phyloP scores from a whole-genome alignment of 2,797 vertebrate genomes.

The Glyptemys insculpta region DNA sequence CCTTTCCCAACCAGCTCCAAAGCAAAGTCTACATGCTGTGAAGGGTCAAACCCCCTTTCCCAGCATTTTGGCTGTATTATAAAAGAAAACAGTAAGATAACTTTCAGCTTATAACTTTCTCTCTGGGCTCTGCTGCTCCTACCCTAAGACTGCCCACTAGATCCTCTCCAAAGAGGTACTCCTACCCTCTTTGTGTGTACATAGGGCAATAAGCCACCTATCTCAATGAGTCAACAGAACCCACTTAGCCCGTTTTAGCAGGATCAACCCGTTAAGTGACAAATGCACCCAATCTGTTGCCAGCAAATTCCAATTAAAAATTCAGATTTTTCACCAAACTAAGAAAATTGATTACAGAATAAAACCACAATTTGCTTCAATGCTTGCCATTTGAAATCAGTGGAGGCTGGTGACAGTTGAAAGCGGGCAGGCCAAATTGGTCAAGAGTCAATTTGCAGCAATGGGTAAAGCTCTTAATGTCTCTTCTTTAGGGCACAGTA shows the following conservation, averaged over 20 bases:
- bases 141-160: background rate
- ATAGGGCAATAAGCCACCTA: background rate
- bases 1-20: background rate
- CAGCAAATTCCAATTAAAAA: background rate
- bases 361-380: background rate
- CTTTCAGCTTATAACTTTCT: background rate
- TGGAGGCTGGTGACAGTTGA: background rate
- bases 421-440: background rate
- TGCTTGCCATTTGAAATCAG: background rate
- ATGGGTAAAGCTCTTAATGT: background rate
- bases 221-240: fast-evolving
- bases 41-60: background rate
- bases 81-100: background rate
- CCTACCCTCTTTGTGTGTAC: background rate
- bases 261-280: background rate
- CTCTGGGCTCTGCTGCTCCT: background rate
- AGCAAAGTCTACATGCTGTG: background rate
- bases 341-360: background rate
- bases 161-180: background rate
- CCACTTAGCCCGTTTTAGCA: slow-evolving; percentile 3
- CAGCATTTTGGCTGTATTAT: background rate
- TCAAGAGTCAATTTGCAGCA: background rate
- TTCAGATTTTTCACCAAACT: background rate
- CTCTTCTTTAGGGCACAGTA: background rate
- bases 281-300: fast-evolving